phyloP scores from a whole-genome alignment of 1,140 invertebrate genomes.

The Venustaconcha ellipsiformis region DNA sequence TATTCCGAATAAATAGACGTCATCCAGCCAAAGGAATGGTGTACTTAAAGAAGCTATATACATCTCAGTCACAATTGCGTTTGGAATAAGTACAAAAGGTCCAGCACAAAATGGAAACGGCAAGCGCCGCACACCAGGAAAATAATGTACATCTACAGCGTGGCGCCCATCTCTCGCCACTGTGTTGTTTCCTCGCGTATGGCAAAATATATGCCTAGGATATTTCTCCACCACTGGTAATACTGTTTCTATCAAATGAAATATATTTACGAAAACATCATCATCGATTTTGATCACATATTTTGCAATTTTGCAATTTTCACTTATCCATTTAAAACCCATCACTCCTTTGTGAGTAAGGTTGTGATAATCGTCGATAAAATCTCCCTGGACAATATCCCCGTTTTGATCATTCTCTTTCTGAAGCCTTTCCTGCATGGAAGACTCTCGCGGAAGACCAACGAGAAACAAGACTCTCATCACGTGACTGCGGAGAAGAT shows the following conservation, averaged over 20 bases:
- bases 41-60: no score
- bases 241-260: constrained; percentile 8
- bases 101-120: no score
- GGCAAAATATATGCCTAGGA: no score
- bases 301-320: constrained; percentile 75
- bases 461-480: constrained; percentile 76
- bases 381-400: constrained; percentile 63
- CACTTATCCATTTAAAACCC: constrained; percentile 83
- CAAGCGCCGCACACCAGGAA: no score
- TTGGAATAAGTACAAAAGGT: no score
- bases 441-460: constrained; percentile 72
- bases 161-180: no score
- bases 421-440: constrained; percentile 33
- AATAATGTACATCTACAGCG: no score
- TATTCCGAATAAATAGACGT: no score
- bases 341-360: constrained; percentile 77
- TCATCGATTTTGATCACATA: constrained; percentile 70
- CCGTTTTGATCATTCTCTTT: constrained; percentile 39
- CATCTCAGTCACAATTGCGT: no score
- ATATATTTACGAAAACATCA: constrained; percentile 28
- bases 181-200: no score
- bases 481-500: constrained; percentile 29
- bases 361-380: constrained; percentile 62
- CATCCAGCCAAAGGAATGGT: no score
- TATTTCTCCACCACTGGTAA: no score